phyloP scores from a whole-genome alignment of 2,113 vertebrate genomes.

The Shinisaurus crocodilurus region DNA sequence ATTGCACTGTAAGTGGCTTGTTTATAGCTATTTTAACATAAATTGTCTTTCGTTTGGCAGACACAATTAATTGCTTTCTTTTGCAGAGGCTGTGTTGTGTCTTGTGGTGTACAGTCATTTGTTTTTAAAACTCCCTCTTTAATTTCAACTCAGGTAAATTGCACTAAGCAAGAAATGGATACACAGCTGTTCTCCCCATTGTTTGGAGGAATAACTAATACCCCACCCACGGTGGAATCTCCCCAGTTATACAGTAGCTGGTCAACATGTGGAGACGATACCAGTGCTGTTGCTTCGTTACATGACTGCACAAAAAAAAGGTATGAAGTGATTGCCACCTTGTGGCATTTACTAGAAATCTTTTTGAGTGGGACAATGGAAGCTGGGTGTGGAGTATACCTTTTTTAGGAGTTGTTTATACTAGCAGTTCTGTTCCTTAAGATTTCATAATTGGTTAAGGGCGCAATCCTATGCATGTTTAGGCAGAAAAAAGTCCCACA shows the following conservation, averaged over 20 bases:
- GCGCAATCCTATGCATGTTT: no score
- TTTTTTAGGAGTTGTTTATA: background rate
- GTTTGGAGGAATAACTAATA: constrained; percentile 39
- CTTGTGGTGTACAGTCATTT: background rate
- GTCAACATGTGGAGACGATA: constrained; percentile 36
- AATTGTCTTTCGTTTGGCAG: background rate
- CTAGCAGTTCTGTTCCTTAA: background rate
- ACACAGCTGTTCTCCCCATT: constrained; percentile 59
- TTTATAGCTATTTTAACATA: background rate
- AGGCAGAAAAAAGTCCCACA: no score
- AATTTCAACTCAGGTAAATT: constrained; percentile 32
- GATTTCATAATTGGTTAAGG: background rate
- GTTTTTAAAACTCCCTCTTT: background rate
- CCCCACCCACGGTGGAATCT: background rate
- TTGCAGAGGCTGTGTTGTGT: background rate
- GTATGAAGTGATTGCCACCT: constrained; percentile 30
- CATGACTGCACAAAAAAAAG: constrained; percentile 52
- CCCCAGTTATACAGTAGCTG: constrained; percentile 47
- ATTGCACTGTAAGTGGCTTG: background rate
- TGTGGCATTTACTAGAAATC: rapidly evolving
- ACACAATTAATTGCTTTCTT: background rate
- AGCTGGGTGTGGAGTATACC: background rate
- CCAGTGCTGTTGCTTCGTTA: background rate
- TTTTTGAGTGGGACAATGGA: background rate
- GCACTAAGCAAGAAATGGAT: constrained; percentile 62